Evolutionary conservation across 2,888 invertebrate species (phyloP), one percentile per base, ranked within the genome.

Genomic region (Xanthia togata): DNA sequence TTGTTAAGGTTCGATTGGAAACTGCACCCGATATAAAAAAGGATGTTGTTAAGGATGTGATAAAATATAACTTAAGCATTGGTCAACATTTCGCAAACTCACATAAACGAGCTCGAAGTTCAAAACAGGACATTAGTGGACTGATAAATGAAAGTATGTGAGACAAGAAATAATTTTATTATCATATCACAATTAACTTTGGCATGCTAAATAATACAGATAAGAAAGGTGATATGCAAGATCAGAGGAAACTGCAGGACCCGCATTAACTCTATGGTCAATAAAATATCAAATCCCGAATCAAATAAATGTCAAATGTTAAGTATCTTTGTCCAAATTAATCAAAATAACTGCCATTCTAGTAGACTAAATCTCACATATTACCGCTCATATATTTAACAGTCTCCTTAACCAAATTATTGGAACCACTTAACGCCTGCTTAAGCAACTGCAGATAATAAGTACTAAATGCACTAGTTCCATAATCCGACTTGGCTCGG

Each of bases 401-500:
- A 8, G 50, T 67, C 65, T 70, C 50, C 65, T 65, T 70, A 70
- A 73, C 35, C 44, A 53, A 76, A 44, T 68, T 71, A 85, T 79
- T 76, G 76, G 31, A 69, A 82, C 70, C 85, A 82, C 75, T 77
- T 83, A 73, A 35, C 53, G 70, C 41, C 57, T 81, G 57, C 74
- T 88, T 79, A 82, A 78, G 87, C 84, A 88, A 86, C 63, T 57
- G 41, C 70, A 79, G 65, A 89, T 85, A 89, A 84, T 84, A 81
- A 79, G 76, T 69, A 74, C 71, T 65, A 83, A 85, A 83, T 78
- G 70, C 38, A 87, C 87, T 85, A 84, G 88, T 85, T 88, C 74
- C 69, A 77, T 86, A 82, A 87, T 80, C 81, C 74, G 76, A 83
- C 71, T 78, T 70, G 70, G 75, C 69, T 81, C 55, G 59, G 70